Conservation (phyloP, 2,888 invertebrate species). For the Mimas tiliae region DNA sequence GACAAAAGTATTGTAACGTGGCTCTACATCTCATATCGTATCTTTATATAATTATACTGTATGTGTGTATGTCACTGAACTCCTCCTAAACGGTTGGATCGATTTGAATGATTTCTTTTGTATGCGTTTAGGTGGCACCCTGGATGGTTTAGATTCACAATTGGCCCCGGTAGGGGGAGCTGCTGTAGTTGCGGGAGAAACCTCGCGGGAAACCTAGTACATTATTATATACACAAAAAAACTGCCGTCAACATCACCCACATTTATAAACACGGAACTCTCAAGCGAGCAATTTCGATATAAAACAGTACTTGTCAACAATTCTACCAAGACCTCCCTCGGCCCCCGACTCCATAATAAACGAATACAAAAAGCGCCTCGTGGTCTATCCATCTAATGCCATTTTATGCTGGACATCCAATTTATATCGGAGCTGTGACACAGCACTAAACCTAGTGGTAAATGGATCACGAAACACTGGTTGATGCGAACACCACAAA, state of each 20-base stretch:
- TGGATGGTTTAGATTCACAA: too few relatives aligned
- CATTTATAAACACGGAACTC: constrained; percentile 26
- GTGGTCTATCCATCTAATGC: constrained; percentile 4
- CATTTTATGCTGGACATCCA: constrained; percentile 18
- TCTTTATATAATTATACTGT: too few relatives aligned
- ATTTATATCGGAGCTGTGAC: background rate
- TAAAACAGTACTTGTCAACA: constrained; percentile 24
- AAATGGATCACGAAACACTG: background rate
- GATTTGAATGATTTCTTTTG: too few relatives aligned
- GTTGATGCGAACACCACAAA: constrained; percentile 29
- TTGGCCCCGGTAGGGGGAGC: too few relatives aligned
- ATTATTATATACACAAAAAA: background rate
- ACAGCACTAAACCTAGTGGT: background rate
- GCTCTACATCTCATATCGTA: too few relatives aligned
- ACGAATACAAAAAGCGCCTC: constrained; percentile 1
- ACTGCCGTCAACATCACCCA: background rate
- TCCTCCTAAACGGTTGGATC: too few relatives aligned
- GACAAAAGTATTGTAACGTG: too few relatives aligned
- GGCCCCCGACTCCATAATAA: background rate
- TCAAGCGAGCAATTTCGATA: constrained; percentile 29
- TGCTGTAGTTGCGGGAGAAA: too few relatives aligned
- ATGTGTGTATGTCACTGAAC: too few relatives aligned
- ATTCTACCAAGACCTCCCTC: constrained; percentile 10
- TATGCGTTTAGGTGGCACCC: too few relatives aligned
- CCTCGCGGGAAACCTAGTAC: too few relatives aligned